Evolutionary conservation across 64 coral and sea anemone species (phyloP), one percentile per base, ranked within the genome.

Genomic region (Cladopsammia gracilis): DNA sequence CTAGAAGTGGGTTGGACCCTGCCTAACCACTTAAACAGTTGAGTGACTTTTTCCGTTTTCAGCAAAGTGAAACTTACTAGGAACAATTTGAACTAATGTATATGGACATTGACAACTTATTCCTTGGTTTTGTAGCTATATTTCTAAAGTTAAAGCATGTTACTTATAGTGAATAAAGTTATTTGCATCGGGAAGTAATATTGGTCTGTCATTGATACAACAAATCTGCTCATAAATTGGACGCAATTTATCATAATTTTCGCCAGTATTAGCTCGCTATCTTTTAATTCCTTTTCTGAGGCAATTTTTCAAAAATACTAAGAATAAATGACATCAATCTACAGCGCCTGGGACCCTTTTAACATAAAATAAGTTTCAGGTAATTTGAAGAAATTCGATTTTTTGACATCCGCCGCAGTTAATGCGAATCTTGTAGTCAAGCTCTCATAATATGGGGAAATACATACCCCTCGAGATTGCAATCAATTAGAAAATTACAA

Each of bases 321-420:
- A 70, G n/a, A 70, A 70, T 23, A 70, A 70, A 70, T 70, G 24
- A 7, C 67, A 70, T 70, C 67, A 70, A 70, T 70, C 67, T 70
- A 70, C 67, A 70, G 67, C 67, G 20, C 67, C 67, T 70, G 67
- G 67, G 67, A 70, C 67, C 67, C 67, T 26, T 70, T 70, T 23
- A 70, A 70, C 67, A 70, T 70, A 26, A 70, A 23, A 70, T 70
- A 70, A 70, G 67, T 70, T 70, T 70, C 67, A 70, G 67, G 67
- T 70, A 70, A 26, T 70, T 70, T 70, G 67, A 70, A 70, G 8
- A 70, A 64, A 70, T 70, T 10, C 67, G 4, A 25, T 70, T 70
- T 70, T 70, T 70, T 70, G 20, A 70, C 67, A 26, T 23, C 67
- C 67, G 67, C 67, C 20, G 67, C 67, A 70, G 67, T 70, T 70